phyloP scores from a whole-genome alignment of 1,140 invertebrate species.

The Ganaspis sp. region DNA sequence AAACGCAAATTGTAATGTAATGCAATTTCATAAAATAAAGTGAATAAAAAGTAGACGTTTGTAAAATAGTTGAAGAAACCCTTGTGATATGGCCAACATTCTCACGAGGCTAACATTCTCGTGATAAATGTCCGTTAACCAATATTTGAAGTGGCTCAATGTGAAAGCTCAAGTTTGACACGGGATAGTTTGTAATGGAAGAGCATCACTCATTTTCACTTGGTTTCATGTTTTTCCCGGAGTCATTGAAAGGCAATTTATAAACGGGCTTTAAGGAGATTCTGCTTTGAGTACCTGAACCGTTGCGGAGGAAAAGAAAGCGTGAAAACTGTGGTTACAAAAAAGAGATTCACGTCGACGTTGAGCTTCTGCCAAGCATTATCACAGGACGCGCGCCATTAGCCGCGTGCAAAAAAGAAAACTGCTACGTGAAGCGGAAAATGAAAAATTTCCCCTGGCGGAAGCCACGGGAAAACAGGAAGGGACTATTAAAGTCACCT shows the following conservation, averaged over 20 bases:
- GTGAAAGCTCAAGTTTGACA: not conserved
- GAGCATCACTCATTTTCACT: slow-evolving; percentile 1
- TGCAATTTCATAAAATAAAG: too few relatives aligned
- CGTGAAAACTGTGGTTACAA: slow-evolving; percentile 18
- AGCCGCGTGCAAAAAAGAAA: slow-evolving; percentile 46
- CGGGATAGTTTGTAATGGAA: not conserved
- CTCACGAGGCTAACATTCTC: too few relatives aligned
- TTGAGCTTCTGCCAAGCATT: slow-evolving; percentile 39
- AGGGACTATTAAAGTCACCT: slow-evolving; percentile 48
- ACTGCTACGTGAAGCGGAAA: slow-evolving; percentile 48
- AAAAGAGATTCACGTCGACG: slow-evolving; percentile 38
- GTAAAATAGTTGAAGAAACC: too few relatives aligned
- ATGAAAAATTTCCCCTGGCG: slow-evolving; percentile 53
- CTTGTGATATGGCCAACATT: too few relatives aligned
- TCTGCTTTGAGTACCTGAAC: slow-evolving; percentile 19
- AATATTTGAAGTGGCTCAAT: not conserved
- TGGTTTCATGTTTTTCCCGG: not conserved
- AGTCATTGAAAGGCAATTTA: slow-evolving; percentile 26
- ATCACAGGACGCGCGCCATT: slow-evolving; percentile 55
- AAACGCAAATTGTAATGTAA: not conserved
- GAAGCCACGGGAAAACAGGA: slow-evolving; percentile 47
- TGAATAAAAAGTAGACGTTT: too few relatives aligned
- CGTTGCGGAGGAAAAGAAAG: slow-evolving; percentile 6
- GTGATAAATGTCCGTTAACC: not conserved
- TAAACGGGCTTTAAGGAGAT: not conserved